Conservation (phyloP, 1,140 invertebrate genomes). For the Drosophila navojoa region DNA sequence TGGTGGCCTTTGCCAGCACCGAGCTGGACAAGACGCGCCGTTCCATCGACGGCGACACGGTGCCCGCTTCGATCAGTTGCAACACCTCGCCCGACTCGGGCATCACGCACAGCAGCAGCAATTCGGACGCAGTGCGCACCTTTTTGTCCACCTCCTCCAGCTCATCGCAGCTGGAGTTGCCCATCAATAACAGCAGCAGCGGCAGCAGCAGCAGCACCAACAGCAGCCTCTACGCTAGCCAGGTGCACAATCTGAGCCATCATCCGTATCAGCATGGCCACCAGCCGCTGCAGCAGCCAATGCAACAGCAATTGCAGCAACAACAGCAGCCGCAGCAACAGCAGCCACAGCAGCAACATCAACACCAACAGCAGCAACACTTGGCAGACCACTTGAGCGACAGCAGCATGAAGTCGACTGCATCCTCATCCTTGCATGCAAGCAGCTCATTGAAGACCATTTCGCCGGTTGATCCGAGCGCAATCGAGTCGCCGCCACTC, state of each 20-base stretch:
- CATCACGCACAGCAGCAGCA: constrained; percentile 87
- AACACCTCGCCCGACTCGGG: constrained; percentile 90
- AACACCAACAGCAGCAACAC: constrained; percentile 50
- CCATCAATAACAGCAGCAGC: constrained; percentile 64
- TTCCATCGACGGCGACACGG: constrained; percentile 88
- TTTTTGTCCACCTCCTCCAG: constrained; percentile 85
- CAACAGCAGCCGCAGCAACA: constrained; percentile 28
- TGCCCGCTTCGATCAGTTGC: constrained; percentile 85
- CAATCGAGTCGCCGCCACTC: constrained; percentile 85
- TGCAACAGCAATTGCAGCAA: constrained; percentile 1
- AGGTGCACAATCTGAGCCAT: constrained; percentile 54
- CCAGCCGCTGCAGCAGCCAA: constrained; percentile 12
- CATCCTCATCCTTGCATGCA: constrained; percentile 58
- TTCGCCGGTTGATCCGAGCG: constrained; percentile 68
- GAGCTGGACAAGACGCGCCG: constrained; percentile 90
- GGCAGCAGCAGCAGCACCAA: constrained; percentile 48
- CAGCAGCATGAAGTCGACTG: constrained; percentile 75
- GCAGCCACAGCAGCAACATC: constrained; percentile 33
- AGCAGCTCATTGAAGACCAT: constrained; percentile 65
- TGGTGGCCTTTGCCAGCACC: constrained; percentile 93
- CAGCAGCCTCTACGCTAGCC: constrained; percentile 46
- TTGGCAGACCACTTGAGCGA: constrained; percentile 73
- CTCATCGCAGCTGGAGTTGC: constrained; percentile 76
- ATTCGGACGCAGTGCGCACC: constrained; percentile 85
- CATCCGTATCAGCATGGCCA: constrained; percentile 28